phyloP scores from a whole-genome alignment of 1,140 invertebrate species.

The Ylistrum balloti region DNA sequence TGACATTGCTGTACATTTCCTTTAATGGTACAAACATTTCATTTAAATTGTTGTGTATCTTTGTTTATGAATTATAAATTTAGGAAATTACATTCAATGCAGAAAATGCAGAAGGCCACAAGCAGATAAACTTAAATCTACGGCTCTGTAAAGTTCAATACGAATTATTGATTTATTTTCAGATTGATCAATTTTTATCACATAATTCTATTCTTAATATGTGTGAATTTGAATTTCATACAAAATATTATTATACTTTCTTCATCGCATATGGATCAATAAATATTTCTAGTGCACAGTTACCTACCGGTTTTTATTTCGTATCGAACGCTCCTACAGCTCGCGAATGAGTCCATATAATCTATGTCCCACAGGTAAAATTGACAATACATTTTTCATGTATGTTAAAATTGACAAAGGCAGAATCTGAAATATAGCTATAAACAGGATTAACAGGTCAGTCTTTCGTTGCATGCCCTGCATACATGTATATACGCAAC shows the following conservation, averaged over 20 bases:
- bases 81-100: no score
- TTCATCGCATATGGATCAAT: neutral
- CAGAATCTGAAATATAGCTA: neutral
- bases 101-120: no score
- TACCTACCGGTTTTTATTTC: neutral
- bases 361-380: neutral
- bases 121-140: no score
- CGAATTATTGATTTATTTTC: no score
- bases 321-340: neutral
- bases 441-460: neutral
- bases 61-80: no score
- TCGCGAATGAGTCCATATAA: no score
- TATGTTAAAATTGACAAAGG: neutral
- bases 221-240: neutral
- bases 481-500: neutral
- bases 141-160: no score
- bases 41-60: no score
- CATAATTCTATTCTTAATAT: neutral
- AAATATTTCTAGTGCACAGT: neutral
- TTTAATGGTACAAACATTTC: no score
- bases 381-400: constrained; percentile 7
- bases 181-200: neutral
- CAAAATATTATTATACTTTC: neutral
- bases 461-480: neutral
- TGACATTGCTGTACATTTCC: no score